Conservation (phyloP, 2,113 vertebrate genomes). For the Callipepla squamata region DNA sequence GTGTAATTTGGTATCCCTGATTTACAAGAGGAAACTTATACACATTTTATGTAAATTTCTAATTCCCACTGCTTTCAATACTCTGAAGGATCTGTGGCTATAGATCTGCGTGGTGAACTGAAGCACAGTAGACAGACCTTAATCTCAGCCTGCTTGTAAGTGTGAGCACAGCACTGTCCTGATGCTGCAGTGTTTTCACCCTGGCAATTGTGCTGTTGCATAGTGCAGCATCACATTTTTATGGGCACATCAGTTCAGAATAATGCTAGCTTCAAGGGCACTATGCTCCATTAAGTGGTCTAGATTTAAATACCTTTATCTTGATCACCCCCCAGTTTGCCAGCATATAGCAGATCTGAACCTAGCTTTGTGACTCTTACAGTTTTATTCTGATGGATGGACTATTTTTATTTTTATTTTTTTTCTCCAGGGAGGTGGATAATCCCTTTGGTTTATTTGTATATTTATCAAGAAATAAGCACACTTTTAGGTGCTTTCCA, state of each 20-base stretch:
- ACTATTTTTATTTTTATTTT: no score
- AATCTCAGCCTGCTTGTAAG: not conserved
- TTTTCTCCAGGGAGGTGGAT: not conserved
- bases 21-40: not conserved
- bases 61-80: not conserved
- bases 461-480: not conserved
- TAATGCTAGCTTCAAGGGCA: not conserved
- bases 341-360: not conserved
- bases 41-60: not conserved
- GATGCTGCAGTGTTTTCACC: not conserved
- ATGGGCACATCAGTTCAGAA: not conserved
- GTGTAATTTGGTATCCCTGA: not conserved
- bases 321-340: not conserved
- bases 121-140: not conserved
- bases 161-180: not conserved
- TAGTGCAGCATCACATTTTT: accelerated
- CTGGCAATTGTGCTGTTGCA: not conserved
- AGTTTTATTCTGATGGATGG: not conserved
- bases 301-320: not conserved
- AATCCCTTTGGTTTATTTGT: not conserved
- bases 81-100: not conserved
- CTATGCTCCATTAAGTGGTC: accelerated
- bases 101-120: not conserved
- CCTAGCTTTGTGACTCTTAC: not conserved
- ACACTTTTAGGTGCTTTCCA: not conserved